Evolutionary conservation across 2,888 invertebrate genomes (phyloP), one percentile per base, ranked within the genome.

Genomic region (Carpatolechia fugitivella): DNA sequence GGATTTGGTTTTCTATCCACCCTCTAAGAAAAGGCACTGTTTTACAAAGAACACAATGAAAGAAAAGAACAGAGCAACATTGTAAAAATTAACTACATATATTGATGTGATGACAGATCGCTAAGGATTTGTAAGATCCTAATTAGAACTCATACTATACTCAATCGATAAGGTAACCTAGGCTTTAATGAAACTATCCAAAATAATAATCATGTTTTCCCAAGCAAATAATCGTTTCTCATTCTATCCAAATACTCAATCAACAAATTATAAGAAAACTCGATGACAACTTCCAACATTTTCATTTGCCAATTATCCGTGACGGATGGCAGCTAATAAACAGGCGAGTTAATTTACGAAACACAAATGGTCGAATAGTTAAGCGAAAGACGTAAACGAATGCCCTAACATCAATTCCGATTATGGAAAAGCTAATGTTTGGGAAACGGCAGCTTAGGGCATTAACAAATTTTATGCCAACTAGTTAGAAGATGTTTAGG

Each of bases 311-410:
- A 76, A 74, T 77, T 75, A 74, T 60, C 62, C 56, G 63, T 70
- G 72, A 75, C 68, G 66, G 65, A 78, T 74, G 60, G 70, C 62
- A 58, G 59, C 71, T 71, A 76, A 74, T 74, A 76, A 76, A 74
- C 70, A 64, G 71, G 66, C 69, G 60, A 65, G 65, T 70, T 70
- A 69, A 76, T 75, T 76, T 76, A 73, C 66, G 70, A 69, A 71
- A 68, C 69, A 74, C 66, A 63, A 73, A 44, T 44, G 44, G 44
- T 44, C 44, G 44, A 74, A 74, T 75, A 72, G 76, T 74, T 68
- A 66, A 73, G 67, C 65, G 55, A 65, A 62, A 57, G 79, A 77
- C 78, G 65, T 63, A 68, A 78, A 80, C 74, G 77, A 78, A 81
- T 77, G 72, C 65, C 61, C 64, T 58, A 58, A 68, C 75, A 82